These are phyloP conservation scores for Gastracanthus pulcherrimus DNA, from an alignment of 2,888 invertebrate species.

Conservation along the genomic window DNA sequence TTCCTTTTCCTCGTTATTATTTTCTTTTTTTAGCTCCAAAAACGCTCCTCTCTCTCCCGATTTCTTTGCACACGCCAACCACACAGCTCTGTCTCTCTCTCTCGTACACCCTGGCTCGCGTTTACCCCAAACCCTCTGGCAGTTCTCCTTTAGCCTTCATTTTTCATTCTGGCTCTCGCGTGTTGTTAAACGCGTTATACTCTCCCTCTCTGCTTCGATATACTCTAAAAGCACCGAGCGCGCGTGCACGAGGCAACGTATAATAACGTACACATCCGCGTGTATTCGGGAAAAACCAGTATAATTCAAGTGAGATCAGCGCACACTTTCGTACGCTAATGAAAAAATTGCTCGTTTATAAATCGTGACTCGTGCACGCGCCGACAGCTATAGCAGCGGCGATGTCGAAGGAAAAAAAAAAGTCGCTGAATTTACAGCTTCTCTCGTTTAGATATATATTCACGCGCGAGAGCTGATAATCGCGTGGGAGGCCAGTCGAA, in stretches of 20 bases:
- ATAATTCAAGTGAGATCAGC: too few relatives aligned
- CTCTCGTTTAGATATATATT: neutral
- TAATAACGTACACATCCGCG: too few relatives aligned
- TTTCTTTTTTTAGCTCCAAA: neutral
- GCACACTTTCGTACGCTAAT: too few relatives aligned
- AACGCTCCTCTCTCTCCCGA: conserved; percentile 26
- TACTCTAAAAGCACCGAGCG: neutral
- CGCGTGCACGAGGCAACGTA: too few relatives aligned
- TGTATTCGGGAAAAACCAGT: too few relatives aligned
- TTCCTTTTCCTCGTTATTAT: neutral
- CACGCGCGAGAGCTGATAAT: neutral
- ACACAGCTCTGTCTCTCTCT: too few relatives aligned
- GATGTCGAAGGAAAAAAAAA: too few relatives aligned
- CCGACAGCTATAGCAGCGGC: too few relatives aligned
- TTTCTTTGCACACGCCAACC: neutral
- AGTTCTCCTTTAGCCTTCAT: neutral
- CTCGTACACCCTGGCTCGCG: too few relatives aligned
- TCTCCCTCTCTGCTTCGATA: neutral
- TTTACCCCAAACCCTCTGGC: neutral
- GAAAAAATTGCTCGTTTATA: too few relatives aligned
- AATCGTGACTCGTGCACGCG: too few relatives aligned
- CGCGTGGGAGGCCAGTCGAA: neutral
- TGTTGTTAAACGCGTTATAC: neutral
- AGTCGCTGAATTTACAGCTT: too few relatives aligned
- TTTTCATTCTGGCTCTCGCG: conserved; percentile 15